Conservation (phyloP, 2,113 vertebrate species). For the Albula goreensis region DNA sequence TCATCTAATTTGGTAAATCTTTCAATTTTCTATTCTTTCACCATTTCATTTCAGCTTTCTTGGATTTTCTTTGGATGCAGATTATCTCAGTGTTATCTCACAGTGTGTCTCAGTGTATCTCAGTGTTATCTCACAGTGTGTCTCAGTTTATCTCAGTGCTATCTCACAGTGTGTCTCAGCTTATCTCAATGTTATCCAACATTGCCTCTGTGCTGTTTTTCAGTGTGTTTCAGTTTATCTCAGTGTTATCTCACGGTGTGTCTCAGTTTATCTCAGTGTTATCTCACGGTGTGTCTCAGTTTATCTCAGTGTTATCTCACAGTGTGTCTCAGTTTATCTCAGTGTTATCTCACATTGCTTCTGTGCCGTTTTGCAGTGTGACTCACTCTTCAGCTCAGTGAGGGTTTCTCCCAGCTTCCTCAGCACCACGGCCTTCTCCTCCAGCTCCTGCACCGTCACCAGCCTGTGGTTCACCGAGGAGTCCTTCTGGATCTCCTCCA, state of each 20-base stretch:
- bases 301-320: background rate
- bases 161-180: too few species aligned
- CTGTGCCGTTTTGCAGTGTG: background rate
- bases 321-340: background rate
- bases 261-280: too few species aligned
- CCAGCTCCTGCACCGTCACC: conserved; percentile 86
- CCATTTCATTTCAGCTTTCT: too few species aligned
- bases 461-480: conserved; percentile 82
- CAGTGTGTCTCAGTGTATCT: too few species aligned
- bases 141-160: too few species aligned
- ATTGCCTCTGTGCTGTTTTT: background rate
- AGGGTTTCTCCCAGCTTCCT: conserved; percentile 89
- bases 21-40: too few species aligned
- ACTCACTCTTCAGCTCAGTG: conserved; percentile 88
- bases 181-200: background rate
- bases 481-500: conserved; percentile 91
- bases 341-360: background rate
- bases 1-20: too few species aligned
- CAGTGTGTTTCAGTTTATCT: too few species aligned
- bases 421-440: conserved; percentile 90
- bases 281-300: background rate
- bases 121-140: too few species aligned
- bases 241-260: too few species aligned
- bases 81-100: too few species aligned
- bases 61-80: too few species aligned